These are phyloP conservation scores for Phytoseiulus persimilis DNA, from an alignment of 2,888 invertebrate genomes.

Conservation along the genomic window DNA sequence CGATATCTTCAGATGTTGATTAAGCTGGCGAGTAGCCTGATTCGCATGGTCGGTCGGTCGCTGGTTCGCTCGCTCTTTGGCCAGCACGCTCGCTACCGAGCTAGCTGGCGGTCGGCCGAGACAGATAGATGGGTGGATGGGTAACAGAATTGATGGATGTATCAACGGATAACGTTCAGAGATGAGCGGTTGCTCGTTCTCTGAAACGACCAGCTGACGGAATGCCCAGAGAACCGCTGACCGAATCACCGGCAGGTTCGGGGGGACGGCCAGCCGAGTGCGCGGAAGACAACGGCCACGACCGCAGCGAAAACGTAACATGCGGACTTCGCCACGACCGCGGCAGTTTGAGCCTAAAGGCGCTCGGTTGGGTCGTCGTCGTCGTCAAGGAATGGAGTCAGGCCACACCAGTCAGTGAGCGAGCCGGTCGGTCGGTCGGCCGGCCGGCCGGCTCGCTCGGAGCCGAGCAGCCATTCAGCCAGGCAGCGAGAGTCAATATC, in stretches of 20 bases:
- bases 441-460: neutral
- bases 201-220: neutral
- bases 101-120: neutral
- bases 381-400: neutral
- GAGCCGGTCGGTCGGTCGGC: neutral
- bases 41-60: neutral
- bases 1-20: constrained; percentile 5
- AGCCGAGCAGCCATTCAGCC: neutral
- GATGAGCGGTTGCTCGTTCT: neutral
- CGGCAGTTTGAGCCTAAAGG: neutral
- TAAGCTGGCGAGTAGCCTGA: neutral
- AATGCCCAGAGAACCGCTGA: neutral
- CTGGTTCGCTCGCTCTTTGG: neutral
- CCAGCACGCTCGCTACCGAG: neutral
- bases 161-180: neutral
- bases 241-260: neutral
- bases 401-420: neutral
- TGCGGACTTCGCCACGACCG: neutral
- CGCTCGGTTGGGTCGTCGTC: neutral
- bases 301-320: neutral
- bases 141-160: constrained; percentile 22
- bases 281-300: neutral
- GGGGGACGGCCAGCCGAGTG: neutral
- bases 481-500: constrained; percentile 31
- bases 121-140: constrained; percentile 11